Percentiles rank a stretch among this genome's conserved stretches.
Evolutionary conservation across 2,113 vertebrate species (phyloP).

Genomic region (Paramormyrops kingsleyae): DNA sequence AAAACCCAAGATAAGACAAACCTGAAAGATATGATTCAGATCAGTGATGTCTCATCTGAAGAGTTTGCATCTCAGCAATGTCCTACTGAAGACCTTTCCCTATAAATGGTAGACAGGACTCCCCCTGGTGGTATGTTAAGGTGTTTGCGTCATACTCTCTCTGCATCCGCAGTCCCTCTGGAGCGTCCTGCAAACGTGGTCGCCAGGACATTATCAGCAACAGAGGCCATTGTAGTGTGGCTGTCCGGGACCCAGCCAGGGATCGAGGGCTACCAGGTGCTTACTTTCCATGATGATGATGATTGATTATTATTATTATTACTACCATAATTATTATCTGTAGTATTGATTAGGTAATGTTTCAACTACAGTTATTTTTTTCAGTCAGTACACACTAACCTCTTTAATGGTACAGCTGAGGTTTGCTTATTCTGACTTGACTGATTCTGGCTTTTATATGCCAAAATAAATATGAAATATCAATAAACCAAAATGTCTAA

Average conservation of each 20-base stretch:
- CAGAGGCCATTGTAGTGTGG: slow-evolving; percentile 79
- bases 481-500: neutral
- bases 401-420: neutral
- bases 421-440: neutral
- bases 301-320: neutral
- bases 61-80: neutral
- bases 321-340: neutral
- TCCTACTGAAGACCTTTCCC: neutral
- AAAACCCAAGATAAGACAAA: neutral
- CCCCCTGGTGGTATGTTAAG: neutral
- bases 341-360: neutral
- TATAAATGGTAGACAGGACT: neutral
- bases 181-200: slow-evolving; percentile 68
- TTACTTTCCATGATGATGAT: neutral
- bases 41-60: neutral
- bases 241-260: slow-evolving; percentile 62
- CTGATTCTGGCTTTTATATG: neutral
- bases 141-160: neutral
- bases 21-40: neutral
- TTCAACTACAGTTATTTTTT: neutral
- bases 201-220: slow-evolving; percentile 72
- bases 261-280: slow-evolving; percentile 87
- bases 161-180: slow-evolving; percentile 66
- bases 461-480: neutral
- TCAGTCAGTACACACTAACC: neutral